Evolutionary conservation across 23 tunicate genomes (phyloP), one percentile per base, ranked within the genome.

Genomic region (Phallusia fumigata): DNA sequence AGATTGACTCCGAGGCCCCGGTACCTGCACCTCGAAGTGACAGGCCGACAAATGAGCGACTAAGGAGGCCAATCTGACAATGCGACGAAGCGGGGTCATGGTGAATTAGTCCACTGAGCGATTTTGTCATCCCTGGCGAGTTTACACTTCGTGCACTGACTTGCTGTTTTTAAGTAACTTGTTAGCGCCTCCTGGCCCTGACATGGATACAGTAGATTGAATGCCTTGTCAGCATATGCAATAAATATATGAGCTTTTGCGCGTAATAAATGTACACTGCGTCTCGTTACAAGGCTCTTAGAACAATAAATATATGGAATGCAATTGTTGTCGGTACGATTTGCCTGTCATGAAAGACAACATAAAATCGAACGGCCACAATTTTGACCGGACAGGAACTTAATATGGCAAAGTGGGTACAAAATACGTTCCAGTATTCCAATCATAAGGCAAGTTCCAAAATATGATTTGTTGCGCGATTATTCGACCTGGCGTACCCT

Each of bases 401-500:
- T 40, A 40, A 40, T 40, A 40, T 40, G 47, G 10, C 47, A 40
- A 40, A 40, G 47, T 40, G 5, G 47, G 5, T 40, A 40, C 47
- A 10, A 40, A 40, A 40, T 10, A 3, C 10, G 10, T 40, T 40
- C 47, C 47, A 40, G 47, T 40, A 40, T 40, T 40, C 47, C 47
- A 10, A 10, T 40, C 5, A 10, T 40, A 58, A 24, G 11, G 69
- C 69, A 58, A 58, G 69, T 58, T 1, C 28, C 28, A 1, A 21
- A 58, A 58, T 6, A 58, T 8, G 69, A 58, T 58, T 58, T 24
- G 69, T 58, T 8, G 16, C 3, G 26, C 69, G 26, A 58, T 58
- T 22, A 21, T 58, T 58, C 69, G 69, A 58, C 47, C 47, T 40
- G 47, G 13, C 69, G 69, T 58, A 58, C 69, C 69, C 69, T 58